These are phyloP conservation scores for Mionectes macconnelli DNA, from an alignment of 2,113 vertebrate species.

Conservation along the genomic window DNA sequence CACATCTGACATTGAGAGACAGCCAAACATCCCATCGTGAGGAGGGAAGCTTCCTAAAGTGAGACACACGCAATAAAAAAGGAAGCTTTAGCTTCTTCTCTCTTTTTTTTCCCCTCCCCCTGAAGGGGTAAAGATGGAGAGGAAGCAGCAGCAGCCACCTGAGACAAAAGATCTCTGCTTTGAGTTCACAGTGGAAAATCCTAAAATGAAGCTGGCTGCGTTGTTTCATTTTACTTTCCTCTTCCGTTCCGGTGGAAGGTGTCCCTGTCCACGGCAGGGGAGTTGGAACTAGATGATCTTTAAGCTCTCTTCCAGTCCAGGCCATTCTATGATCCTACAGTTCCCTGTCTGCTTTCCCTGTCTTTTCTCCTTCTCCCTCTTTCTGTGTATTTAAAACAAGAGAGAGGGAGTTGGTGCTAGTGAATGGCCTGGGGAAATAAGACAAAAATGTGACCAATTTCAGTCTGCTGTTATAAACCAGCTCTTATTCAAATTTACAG, in stretches of 20 bases:
- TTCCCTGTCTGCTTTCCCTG: neutral
- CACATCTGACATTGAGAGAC: neutral
- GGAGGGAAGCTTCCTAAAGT: neutral
- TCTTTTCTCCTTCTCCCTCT: neutral
- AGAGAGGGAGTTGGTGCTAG: neutral
- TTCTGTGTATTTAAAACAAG: neutral
- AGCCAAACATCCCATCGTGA: neutral
- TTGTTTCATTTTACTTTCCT: neutral
- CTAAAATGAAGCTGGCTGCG: neutral
- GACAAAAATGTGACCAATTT: neutral
- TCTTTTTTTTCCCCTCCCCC: neutral
- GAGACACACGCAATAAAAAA: neutral
- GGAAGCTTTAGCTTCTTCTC: neutral
- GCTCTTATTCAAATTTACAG: neutral
- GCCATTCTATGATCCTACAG: neutral
- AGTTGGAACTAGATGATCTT: neutral
- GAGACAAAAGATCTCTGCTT: neutral
- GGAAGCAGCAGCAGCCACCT: neutral
- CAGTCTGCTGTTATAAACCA: neutral
- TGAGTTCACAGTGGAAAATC: neutral
- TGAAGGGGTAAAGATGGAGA: neutral
- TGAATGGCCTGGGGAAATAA: neutral
- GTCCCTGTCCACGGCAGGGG: neutral
- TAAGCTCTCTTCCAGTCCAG: neutral
- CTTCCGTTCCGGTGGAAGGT: neutral